Base-by-base conservation (phyloP, 2,888 invertebrate genomes). In the Chesias legatella region DNA sequence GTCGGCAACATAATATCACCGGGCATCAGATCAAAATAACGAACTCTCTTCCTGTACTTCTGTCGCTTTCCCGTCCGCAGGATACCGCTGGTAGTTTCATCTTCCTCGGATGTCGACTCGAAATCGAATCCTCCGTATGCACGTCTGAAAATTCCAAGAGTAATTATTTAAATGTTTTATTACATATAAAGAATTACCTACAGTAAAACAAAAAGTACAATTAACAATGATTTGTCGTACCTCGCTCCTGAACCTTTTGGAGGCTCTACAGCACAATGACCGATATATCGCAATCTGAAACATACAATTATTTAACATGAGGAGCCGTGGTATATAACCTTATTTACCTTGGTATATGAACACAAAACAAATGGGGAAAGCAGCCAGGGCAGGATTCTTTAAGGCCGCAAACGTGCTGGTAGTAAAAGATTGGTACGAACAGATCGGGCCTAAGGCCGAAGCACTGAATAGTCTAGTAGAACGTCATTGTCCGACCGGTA, bases 241-340 rank as follows among this genome's bases (percentile, higher is more conserved):
- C 60, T 62, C 36, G 40, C 28, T 59, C 51, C 6, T 6, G 36
- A 27, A 6, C 35, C 7, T 40, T 23, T 47, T 31, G 56, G 54
- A 24, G 74, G 67, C 43, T 76, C 67, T 27, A 58, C 7, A n/a
- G 74, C 51, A 47, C 85, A 85, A 48, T 85, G 85, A 0, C 73
- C 70, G 39, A 85, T 84, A 43, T 79, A 84, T 35, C 68, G 72
- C 41, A 85, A 58, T 47, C 85, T 85, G 65, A 36, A 76, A 76
- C 29, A 48, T 26, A 33, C 23, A 28, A 32, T 20, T 8, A 9
- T 35, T 20, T 7, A 8, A 21, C 8, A 3, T 29, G n/a, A 1
- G 13, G n/a, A n/a, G n/a, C n/a, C n/a, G n/a, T n/a, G n/a, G n/a
- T n/a, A n/a, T n/a, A n/a, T n/a, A n/a, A n/a, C n/a, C n/a, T n/a